Evolutionary conservation across 2,113 vertebrate genomes (phyloP).

Genomic region (Nanorana parkeri): DNA sequence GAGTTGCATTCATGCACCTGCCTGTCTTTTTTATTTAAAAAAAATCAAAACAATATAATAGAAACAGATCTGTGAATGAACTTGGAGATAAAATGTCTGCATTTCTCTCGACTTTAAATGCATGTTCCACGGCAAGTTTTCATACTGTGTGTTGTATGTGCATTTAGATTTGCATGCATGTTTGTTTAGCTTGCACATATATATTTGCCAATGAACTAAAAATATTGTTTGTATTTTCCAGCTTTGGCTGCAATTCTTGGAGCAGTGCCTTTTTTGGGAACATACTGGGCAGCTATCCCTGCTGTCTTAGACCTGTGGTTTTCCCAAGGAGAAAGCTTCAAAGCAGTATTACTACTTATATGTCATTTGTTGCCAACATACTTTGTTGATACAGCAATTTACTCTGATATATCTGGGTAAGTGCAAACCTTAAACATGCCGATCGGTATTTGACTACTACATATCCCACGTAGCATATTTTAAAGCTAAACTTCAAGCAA

Average conservation of each 20-base stretch:
- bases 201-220: neutral
- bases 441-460: too few species aligned
- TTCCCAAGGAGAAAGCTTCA: conserved; percentile 89
- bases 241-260: conserved; percentile 93
- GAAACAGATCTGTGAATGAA: too few species aligned
- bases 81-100: too few species aligned
- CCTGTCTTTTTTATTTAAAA: too few species aligned
- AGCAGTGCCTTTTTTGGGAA: conserved; percentile 95
- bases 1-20: too few species aligned
- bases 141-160: too few species aligned
- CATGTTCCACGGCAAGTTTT: too few species aligned
- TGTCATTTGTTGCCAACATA: conserved; percentile 97
- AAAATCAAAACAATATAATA: too few species aligned
- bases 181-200: neutral
- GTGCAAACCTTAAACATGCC: conserved; percentile 51
- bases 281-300: conserved; percentile 94
- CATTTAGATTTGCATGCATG: neutral
- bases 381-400: conserved; percentile 97
- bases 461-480: too few species aligned
- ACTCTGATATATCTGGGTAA: conserved; percentile 98
- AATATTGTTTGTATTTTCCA: conserved; percentile 54
- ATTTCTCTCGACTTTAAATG: too few species aligned
- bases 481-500: too few species aligned
- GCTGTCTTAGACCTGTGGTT: conserved; percentile 95
- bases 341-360: conserved; percentile 88